A percentile compares a stretch with the other conserved stretches of the same genome.
Evolutionary conservation across 2,113 vertebrate species (phyloP).

Genomic region (Chlamydotis undulata): DNA sequence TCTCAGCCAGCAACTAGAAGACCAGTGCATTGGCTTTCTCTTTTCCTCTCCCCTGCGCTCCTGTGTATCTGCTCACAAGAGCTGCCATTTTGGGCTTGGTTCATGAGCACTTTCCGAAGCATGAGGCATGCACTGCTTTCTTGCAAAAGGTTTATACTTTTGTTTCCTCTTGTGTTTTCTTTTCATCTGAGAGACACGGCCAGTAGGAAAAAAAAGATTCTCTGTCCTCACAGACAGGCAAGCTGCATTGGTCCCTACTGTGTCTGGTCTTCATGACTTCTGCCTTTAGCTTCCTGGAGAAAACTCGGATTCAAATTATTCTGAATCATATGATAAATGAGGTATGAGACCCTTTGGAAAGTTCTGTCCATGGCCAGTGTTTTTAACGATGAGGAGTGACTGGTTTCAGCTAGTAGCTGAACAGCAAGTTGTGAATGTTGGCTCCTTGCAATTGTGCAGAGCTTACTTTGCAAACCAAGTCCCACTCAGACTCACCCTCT

Average conservation of each 20-base stretch:
- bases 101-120: not conserved
- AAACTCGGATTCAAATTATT: not conserved
- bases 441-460: not conserved
- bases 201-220: not conserved
- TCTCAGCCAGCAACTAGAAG: not conserved
- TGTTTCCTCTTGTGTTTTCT: not conserved
- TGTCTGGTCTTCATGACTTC: not conserved
- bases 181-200: not conserved
- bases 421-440: not conserved
- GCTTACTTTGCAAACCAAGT: not conserved
- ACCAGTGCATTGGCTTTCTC: not conserved
- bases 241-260: not conserved
- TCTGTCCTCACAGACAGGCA: not conserved
- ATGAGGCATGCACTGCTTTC: not conserved
- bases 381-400: not conserved
- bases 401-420: not conserved
- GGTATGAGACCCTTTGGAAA: not conserved
- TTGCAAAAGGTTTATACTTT: not conserved
- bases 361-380: not conserved
- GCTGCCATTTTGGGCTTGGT: not conserved
- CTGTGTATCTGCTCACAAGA: not conserved
- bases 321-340: not conserved
- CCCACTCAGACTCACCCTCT: not conserved
- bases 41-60: not conserved
- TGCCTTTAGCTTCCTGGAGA: not conserved